Conservation (phyloP, 2,797 vertebrate species). For the Anableps anableps region DNA sequence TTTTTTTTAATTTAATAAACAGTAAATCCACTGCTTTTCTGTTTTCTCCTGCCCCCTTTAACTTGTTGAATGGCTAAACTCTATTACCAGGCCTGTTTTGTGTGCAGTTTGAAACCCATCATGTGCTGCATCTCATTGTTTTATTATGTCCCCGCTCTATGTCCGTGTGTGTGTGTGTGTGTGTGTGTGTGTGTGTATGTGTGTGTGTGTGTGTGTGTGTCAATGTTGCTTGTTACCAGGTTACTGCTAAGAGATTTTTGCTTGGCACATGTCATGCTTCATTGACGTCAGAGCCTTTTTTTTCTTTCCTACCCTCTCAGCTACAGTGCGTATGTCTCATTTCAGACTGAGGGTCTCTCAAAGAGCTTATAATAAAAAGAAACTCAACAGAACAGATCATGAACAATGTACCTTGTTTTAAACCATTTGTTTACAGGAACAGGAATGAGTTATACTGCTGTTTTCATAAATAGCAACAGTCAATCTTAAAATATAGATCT, state of each 20-base stretch:
- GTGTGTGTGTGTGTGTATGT: not conserved
- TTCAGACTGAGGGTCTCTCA: slow-evolving; percentile 58
- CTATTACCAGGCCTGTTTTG: slow-evolving; percentile 22
- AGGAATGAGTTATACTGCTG: slow-evolving; percentile 51
- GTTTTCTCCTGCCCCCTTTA: slow-evolving; percentile 15
- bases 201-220: slow-evolving; percentile 11
- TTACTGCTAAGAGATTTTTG: slow-evolving; percentile 76
- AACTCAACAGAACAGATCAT: slow-evolving; percentile 54
- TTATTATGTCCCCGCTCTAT: slow-evolving; percentile 56
- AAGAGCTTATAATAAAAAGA: slow-evolving; percentile 61
- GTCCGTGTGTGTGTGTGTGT: slow-evolving; percentile 1
- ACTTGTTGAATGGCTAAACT: slow-evolving; percentile 19
- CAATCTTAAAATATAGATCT: slow-evolving; percentile 17
- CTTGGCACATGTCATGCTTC: slow-evolving; percentile 72
- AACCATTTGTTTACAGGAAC: slow-evolving; percentile 52
- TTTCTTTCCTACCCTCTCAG: slow-evolving; percentile 46
- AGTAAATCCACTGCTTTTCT: not conserved
- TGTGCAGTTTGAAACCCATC: slow-evolving; percentile 43
- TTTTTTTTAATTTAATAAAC: slow-evolving; percentile 22
- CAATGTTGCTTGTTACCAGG: slow-evolving; percentile 77
- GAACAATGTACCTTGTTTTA: slow-evolving; percentile 27
- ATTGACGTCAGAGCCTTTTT: slow-evolving; percentile 79
- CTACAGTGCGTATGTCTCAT: slow-evolving; percentile 61
- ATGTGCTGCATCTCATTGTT: slow-evolving; percentile 46
- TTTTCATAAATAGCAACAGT: slow-evolving; percentile 47